Evolutionary conservation across 2,113 vertebrate genomes (phyloP).

Genomic region (Calidris pugnax): DNA sequence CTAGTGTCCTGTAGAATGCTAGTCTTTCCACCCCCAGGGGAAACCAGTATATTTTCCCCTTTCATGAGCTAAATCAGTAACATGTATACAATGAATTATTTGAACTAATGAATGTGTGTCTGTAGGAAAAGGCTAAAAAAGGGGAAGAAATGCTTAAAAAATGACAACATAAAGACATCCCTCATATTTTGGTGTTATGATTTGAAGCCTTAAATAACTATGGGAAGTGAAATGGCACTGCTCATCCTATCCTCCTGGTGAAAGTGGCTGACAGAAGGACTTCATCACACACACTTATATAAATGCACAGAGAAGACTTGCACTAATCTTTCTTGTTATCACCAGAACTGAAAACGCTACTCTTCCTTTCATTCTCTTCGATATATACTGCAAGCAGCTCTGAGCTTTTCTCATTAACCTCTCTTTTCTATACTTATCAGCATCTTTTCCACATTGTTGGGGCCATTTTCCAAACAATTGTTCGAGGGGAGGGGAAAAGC

Average conservation of each 20-base stretch:
- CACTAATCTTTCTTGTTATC: constrained; percentile 64
- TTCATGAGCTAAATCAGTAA: not conserved
- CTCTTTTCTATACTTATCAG: constrained; percentile 79
- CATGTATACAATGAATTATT: not conserved
- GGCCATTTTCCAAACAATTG: constrained; percentile 81
- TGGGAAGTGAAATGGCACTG: not conserved
- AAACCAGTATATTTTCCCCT: not conserved
- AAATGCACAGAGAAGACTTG: not conserved
- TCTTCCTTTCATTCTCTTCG: constrained; percentile 73
- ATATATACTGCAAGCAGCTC: constrained; percentile 78
- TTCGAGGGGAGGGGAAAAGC: constrained; percentile 22
- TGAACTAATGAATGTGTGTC: not conserved
- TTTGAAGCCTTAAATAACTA: not conserved
- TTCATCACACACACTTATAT: not conserved
- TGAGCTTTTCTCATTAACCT: constrained; percentile 76
- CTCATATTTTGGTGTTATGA: not conserved
- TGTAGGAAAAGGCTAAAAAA: not conserved
- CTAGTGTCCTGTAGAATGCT: not conserved
- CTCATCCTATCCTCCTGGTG: not conserved
- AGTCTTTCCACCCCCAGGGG: not conserved
- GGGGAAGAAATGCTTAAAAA: not conserved
- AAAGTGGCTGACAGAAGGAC: not conserved
- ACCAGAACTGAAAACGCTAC: constrained; percentile 78
- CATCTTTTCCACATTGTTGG: constrained; percentile 80
- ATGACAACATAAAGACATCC: not conserved